Percentiles rank a stretch among this genome's conserved stretches.
Evolutionary conservation across 2,888 invertebrate species (phyloP).

Genomic region (Tetranychus piercei): DNA sequence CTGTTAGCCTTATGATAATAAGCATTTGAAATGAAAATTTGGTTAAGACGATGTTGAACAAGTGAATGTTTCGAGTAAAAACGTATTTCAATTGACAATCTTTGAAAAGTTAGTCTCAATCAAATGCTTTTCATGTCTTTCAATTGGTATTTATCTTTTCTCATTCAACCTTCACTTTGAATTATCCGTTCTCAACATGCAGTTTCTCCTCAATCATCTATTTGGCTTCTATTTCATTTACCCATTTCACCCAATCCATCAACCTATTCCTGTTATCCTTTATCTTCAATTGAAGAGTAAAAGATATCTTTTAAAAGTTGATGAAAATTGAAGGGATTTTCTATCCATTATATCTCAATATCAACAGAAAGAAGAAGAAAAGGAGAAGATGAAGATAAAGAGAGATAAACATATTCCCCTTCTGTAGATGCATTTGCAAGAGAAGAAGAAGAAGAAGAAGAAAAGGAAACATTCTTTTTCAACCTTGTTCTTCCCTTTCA

Average conservation of each 20-base stretch:
- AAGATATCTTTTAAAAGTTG: not conserved
- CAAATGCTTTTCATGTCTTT: no score
- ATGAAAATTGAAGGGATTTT: not conserved
- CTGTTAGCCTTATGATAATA: no score
- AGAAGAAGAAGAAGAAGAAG: not conserved
- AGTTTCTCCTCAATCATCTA: not conserved
- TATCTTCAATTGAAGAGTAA: no score
- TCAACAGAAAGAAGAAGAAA: not conserved
- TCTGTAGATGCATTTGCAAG: not conserved
- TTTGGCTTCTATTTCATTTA: not conserved
- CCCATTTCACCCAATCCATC: not conserved
- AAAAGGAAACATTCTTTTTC: not conserved
- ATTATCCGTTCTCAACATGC: not conserved
- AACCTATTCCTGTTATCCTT: not conserved
- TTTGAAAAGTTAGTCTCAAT: no score
- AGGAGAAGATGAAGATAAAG: not conserved
- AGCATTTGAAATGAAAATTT: no score
- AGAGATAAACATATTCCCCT: not conserved
- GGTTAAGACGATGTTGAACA: no score
- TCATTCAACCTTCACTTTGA: no score
- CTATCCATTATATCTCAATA: not conserved
- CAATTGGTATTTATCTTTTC: no score
- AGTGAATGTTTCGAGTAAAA: no score
- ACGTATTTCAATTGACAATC: no score
- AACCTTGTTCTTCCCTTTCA: not conserved